Evolutionary conservation across 2,113 vertebrate species (phyloP).

Genomic region (Eulacestoma nigropectus): DNA sequence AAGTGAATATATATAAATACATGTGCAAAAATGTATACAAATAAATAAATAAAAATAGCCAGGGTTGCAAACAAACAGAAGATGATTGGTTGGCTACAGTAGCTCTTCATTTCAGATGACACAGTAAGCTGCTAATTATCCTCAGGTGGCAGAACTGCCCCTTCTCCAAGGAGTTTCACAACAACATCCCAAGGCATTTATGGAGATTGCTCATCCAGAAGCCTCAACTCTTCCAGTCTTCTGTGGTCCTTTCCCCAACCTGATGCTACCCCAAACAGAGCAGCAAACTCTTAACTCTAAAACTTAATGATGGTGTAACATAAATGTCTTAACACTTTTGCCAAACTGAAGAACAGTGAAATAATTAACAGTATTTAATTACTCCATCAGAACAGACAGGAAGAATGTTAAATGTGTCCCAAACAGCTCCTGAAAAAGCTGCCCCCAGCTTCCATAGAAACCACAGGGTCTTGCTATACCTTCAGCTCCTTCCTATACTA

Average conservation of each 20-base stretch:
- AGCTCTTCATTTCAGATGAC: background rate
- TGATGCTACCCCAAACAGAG: background rate
- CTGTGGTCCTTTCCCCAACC: background rate
- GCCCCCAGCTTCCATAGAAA: background rate
- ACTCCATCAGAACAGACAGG: background rate
- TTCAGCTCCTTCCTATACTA: background rate
- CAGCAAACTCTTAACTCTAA: background rate
- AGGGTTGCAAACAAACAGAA: background rate
- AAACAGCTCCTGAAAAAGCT: background rate
- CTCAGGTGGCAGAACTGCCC: background rate
- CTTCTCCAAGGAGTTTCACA: background rate
- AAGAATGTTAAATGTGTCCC: background rate
- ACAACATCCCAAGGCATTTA: background rate
- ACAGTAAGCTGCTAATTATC: background rate
- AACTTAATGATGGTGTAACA: background rate
- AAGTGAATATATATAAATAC: background rate
- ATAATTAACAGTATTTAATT: background rate
- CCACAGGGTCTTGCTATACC: background rate
- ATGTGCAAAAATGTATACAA: rapidly evolving
- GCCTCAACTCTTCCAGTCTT: background rate
- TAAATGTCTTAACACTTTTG: background rate
- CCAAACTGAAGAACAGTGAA: background rate
- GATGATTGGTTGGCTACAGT: background rate
- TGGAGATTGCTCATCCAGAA: background rate
- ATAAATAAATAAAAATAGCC: background rate